Conservation (phyloP, 2,113 vertebrate species). For the Percina caprodes region DNA sequence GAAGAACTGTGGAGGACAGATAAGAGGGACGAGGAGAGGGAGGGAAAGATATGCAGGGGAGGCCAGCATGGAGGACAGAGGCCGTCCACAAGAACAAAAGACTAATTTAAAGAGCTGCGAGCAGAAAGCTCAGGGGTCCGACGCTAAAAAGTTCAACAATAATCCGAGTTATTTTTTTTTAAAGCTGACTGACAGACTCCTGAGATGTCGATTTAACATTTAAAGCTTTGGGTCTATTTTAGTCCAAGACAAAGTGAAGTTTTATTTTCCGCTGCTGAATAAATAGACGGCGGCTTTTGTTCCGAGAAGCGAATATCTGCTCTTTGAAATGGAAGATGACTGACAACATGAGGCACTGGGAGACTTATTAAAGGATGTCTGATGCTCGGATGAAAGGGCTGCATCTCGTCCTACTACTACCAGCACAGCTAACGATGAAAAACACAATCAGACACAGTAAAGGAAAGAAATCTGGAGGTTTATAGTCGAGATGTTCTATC, state of each 20-base stretch:
- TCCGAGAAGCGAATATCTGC: constrained; percentile 4
- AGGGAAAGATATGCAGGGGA: constrained; percentile 45
- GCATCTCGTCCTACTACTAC: neutral
- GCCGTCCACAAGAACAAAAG: constrained; percentile 62
- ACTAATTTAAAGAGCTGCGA: constrained; percentile 48
- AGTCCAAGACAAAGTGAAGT: neutral
- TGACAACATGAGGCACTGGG: neutral
- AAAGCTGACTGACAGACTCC: constrained; percentile 48
- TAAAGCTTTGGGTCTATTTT: constrained; percentile 37
- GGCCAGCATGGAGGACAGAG: constrained; percentile 37
- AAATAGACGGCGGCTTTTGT: constrained; percentile 17
- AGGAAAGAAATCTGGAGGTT: no score
- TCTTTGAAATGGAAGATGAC: constrained; percentile 43
- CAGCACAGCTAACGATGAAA: neutral
- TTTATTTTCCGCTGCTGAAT: constrained; percentile 5
- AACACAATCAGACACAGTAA: neutral
- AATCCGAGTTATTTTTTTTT: constrained; percentile 41
- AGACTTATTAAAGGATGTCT: neutral
- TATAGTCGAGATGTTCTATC: no score
- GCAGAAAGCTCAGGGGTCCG: constrained; percentile 47
- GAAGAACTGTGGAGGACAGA: constrained; percentile 37
- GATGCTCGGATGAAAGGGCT: neutral
- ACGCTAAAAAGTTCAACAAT: constrained; percentile 44
- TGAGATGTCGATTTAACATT: constrained; percentile 37
- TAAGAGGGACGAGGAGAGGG: constrained; percentile 41